These are phyloP conservation scores for Heteronetta atricapilla DNA, from an alignment of 2,113 vertebrate species.

Conservation along the genomic window DNA sequence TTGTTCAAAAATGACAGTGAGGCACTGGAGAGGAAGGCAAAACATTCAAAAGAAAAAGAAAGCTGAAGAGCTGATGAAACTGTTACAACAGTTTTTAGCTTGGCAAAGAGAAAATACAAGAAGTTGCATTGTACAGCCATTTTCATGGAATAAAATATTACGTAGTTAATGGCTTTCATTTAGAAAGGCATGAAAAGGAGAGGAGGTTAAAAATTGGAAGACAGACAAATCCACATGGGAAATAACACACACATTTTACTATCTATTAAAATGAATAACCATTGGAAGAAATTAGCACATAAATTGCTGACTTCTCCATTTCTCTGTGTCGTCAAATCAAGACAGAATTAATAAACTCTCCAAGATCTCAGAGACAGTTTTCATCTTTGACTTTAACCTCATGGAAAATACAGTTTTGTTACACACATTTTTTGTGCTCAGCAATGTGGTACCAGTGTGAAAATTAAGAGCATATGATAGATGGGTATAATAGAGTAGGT, in stretches of 20 bases:
- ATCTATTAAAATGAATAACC: conserved; percentile 8
- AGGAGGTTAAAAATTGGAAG: background rate
- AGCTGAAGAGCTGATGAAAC: background rate
- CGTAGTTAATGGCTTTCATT: background rate
- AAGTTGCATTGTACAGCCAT: background rate
- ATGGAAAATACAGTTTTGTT: background rate
- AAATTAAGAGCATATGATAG: background rate
- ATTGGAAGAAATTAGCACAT: conserved; percentile 29
- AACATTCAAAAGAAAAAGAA: background rate
- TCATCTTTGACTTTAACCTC: background rate
- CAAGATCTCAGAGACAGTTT: background rate
- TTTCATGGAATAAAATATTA: background rate
- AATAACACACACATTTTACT: background rate
- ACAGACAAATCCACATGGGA: conserved; percentile 29
- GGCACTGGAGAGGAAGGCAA: background rate
- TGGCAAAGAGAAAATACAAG: background rate
- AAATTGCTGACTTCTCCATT: conserved; percentile 4
- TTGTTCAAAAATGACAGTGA: background rate
- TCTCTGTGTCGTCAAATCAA: background rate
- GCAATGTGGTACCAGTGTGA: rapidly evolving
- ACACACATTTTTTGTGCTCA: background rate
- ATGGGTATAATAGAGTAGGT: background rate
- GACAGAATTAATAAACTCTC: background rate
- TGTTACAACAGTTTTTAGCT: background rate
- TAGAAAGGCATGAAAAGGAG: conserved; percentile 15